phyloP scores from a whole-genome alignment of 2,113 vertebrate species.

The Chaetorhynchus papuensis region DNA sequence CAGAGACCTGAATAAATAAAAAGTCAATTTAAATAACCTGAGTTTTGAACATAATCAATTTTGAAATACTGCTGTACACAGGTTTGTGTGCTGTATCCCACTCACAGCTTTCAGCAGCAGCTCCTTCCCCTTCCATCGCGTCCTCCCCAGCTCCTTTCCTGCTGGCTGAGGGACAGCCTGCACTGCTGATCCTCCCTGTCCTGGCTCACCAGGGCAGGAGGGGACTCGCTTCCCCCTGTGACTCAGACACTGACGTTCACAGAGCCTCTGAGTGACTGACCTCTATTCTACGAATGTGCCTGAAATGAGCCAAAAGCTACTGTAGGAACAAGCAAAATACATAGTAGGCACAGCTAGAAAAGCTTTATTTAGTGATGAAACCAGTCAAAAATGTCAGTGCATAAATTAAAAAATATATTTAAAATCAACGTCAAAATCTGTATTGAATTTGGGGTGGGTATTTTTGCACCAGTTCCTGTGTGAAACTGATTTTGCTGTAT shows the following conservation, averaged over 20 bases:
- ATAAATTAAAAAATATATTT: not conserved
- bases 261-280: not conserved
- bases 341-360: not conserved
- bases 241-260: not conserved
- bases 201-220: not conserved
- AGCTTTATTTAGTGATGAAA: not conserved
- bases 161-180: not conserved
- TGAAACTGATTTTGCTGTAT: not conserved
- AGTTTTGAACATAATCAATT: not conserved
- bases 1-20: not conserved
- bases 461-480: not conserved
- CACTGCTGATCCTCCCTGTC: not conserved
- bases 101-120: not conserved
- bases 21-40: not conserved
- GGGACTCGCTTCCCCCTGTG: accelerated
- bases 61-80: not conserved
- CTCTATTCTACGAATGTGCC: not conserved
- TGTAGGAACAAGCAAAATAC: not conserved
- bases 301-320: not conserved
- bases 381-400: not conserved
- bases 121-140: not conserved
- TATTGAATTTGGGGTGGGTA: not conserved
- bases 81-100: not conserved
- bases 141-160: not conserved
- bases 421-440: not conserved